Evolutionary conservation across 2,797 vertebrate genomes (phyloP), one percentile per base, ranked within the genome.

Genomic region (Trematomus bernacchii): DNA sequence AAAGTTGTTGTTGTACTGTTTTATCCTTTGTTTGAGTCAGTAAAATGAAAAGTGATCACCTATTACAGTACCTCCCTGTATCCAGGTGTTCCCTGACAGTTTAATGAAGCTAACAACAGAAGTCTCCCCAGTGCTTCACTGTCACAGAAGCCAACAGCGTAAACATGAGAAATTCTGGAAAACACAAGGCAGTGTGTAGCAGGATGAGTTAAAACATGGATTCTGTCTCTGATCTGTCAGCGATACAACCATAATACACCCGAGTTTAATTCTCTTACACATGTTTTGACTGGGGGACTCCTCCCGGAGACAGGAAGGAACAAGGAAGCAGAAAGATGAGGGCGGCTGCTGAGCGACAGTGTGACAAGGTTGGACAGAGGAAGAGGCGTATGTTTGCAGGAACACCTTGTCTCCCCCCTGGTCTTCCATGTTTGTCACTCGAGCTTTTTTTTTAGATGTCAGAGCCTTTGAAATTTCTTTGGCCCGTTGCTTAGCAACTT

Each of bases 401-500:
- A 88, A 76, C 85, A 84, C 82, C 79, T 77, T 81, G 83, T 87
- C 83, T 62, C 79, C 76, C 65, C 44, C 55, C 23, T 16, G 44
- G 53, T 86, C 76, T 62, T 88, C 80, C 73, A 51, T 88, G 83
- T 87, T 87, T 82, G 85, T 89, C 84, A 84, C 72, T 86, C 77
- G 37, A 66, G 79, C 80, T 51, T 81, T 69, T 77, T 71, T 67
- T 80, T 84, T 37, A 79, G 83, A 65, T 75, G 74, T 70, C 67
- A 68, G 70, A 82, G 77, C 79, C 78, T 70, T 42, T 13, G 63
- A 80, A 72, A 63, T 79, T 81, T 66, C 65, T 48, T 71, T 84
- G 71, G 80, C 77, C 86, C 82, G 94, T 95, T 92, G 93, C 94
- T 64, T 92, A 91, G 95, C 92, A 94, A 95, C 94, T 66, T 70